phyloP scores from a whole-genome alignment of 2,113 vertebrate genomes.

The Colinus virginianus region DNA sequence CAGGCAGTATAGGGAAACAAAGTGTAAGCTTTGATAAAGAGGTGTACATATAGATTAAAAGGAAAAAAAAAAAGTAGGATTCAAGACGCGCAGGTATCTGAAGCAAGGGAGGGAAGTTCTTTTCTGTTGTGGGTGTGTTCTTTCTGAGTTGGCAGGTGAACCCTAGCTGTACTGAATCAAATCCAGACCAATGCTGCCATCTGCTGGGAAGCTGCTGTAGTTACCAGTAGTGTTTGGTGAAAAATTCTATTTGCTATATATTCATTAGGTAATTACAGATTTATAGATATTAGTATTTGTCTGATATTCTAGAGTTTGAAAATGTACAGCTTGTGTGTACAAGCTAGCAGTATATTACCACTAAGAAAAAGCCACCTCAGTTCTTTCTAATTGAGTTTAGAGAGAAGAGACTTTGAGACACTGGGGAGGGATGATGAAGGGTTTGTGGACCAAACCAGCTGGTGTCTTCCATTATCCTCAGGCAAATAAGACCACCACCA shows the following conservation, averaged over 20 bases:
- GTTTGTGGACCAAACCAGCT: not conserved
- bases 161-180: not conserved
- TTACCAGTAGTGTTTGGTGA: not conserved
- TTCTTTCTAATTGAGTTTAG: not conserved
- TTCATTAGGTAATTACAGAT: not conserved
- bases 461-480: not conserved
- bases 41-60: rapidly evolving
- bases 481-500: rapidly evolving
- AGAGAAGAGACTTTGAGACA: not conserved
- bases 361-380: rapidly evolving
- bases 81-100: not conserved
- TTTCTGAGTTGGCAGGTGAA: no score
- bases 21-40: not conserved
- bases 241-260: rapidly evolving
- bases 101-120: not conserved
- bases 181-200: constrained; percentile 41
- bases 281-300: not conserved
- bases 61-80: not conserved
- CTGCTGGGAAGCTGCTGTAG: constrained; percentile 6
- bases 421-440: no score
- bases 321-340: rapidly evolving
- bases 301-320: not conserved
- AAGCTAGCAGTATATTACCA: not conserved
- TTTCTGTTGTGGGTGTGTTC: no score
- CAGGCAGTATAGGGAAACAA: rapidly evolving